Evolutionary conservation across 2,113 vertebrate genomes (phyloP), one percentile per base, ranked within the genome.

Genomic region (Oreochromis spilurus): DNA sequence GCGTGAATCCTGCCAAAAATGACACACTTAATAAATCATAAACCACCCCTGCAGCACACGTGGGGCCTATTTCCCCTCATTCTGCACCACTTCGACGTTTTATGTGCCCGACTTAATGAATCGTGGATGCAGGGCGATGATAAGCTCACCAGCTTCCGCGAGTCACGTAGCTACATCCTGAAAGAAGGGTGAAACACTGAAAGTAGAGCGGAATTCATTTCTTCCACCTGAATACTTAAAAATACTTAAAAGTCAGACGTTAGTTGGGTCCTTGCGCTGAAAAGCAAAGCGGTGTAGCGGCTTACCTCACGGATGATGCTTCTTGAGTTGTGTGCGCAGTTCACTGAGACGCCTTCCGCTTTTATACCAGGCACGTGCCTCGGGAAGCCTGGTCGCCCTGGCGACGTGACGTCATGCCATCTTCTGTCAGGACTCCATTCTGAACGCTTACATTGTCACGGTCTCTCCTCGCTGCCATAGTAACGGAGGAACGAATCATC

Each of bases 341-440:
- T 17, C 31, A 6, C 53, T 0, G 78, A 5, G 19, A 70, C 9
- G 89, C 87, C 85, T 88, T 89, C 90, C 50, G 45, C 0, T 91
- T 96, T 95, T 97, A 96, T 96, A 96, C 40, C 0, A 1, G 80
- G 54, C 95, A 96, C 95, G 94, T 95, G 95, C 84, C 87, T 40
- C 89, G 70, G 79, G 84, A 55, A 89, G 90, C 90, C 87, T 54
- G 58, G 96, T 96, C 84, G 86, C 86, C 95, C 13, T 92, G 91
- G 91, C 29, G 89, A 96, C 94, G 84, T 96, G 95, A 96, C 96
- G 96, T 97, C 92, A 95, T 5, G 8, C 2, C 86, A 92, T 91
- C 94, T 70, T 80, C 86, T 31, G 86, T 54, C 5, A 4, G 82
- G 38, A 82, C 72, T 88, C 94, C 94, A 95, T 95, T 91, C 43